Evolutionary conservation across 2,797 vertebrate genomes (phyloP).

Genomic region (Oreochromis grahami): DNA sequence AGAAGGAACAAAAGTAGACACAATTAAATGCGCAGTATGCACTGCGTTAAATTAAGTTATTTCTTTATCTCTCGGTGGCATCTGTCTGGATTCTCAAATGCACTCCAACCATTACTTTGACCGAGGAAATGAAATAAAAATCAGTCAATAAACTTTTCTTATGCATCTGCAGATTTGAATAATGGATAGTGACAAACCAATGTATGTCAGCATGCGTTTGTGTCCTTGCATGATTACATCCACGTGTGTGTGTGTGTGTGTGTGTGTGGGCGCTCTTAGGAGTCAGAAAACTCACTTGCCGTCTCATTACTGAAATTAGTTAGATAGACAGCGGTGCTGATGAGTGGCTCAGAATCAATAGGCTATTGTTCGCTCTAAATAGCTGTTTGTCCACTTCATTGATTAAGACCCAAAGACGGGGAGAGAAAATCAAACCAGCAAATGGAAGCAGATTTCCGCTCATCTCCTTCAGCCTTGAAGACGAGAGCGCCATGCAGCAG

Average conservation of each 20-base stretch:
- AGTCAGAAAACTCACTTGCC: constrained; percentile 52
- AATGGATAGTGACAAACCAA: constrained; percentile 9
- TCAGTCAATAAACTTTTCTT: constrained; percentile 12
- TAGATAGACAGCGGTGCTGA: constrained; percentile 60
- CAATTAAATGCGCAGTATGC: constrained; percentile 3
- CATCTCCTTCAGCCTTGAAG: constrained; percentile 45
- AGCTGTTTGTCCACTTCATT: constrained; percentile 75
- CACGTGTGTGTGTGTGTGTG: not conserved
- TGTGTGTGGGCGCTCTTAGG: not conserved
- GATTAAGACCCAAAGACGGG: constrained; percentile 62
- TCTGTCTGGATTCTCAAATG: not conserved
- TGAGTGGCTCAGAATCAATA: constrained; percentile 69
- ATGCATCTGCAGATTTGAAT: constrained; percentile 5
- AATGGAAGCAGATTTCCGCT: constrained; percentile 58
- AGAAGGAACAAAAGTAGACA: not conserved
- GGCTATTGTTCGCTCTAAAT: constrained; percentile 70
- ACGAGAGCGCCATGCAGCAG: not conserved
- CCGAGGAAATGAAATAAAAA: constrained; percentile 19
- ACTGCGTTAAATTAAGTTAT: not conserved
- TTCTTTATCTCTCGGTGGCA: not conserved
- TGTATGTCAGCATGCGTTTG: not conserved
- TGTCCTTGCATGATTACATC: not conserved
- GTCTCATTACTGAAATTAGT: constrained; percentile 67
- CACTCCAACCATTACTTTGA: not conserved
- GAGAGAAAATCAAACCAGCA: constrained; percentile 71